Conservation (phyloP, 2,888 invertebrate genomes). For the Drosophila phalerata region DNA sequence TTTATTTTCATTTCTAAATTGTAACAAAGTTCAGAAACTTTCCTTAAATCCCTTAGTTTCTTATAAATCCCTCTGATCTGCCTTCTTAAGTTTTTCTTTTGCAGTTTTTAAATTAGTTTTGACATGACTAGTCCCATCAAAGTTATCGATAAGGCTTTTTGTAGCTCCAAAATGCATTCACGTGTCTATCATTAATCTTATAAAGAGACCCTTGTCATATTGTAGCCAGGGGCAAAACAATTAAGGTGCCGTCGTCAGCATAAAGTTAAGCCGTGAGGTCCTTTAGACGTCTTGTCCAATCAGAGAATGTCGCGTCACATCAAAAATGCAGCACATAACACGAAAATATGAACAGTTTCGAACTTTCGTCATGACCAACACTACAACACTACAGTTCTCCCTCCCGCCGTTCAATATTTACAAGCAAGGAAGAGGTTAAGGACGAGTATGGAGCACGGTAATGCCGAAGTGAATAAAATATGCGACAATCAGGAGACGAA, state of each 20-base stretch:
- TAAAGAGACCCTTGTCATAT: conserved; percentile 17
- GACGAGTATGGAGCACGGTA: conserved; percentile 22
- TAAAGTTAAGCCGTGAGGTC: conserved; percentile 12
- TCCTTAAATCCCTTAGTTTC: background rate
- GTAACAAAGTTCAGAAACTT: background rate
- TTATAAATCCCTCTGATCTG: background rate
- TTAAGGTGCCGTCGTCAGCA: conserved; percentile 46
- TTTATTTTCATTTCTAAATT: background rate
- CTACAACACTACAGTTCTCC: conserved; percentile 1
- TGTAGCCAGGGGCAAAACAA: conserved; percentile 37
- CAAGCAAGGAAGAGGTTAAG: conserved; percentile 29
- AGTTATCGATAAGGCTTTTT: conserved; percentile 16
- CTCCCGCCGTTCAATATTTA: conserved; percentile 58
- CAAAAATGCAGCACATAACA: conserved; percentile 56
- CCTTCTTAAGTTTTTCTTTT: background rate
- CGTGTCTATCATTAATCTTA: conserved; percentile 8
- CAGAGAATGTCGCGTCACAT: conserved; percentile 57
- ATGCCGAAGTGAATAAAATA: conserved; percentile 66
- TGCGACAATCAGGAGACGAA: conserved; percentile 61
- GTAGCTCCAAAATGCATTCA: background rate
- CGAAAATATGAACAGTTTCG: conserved; percentile 54
- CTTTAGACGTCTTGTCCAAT: conserved; percentile 49
- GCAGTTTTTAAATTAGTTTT: conserved; percentile 2
- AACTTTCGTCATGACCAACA: conserved; percentile 45
- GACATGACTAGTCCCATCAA: background rate